phyloP scores from a whole-genome alignment of 2,888 invertebrate genomes.

The Eristalis intricaria region DNA sequence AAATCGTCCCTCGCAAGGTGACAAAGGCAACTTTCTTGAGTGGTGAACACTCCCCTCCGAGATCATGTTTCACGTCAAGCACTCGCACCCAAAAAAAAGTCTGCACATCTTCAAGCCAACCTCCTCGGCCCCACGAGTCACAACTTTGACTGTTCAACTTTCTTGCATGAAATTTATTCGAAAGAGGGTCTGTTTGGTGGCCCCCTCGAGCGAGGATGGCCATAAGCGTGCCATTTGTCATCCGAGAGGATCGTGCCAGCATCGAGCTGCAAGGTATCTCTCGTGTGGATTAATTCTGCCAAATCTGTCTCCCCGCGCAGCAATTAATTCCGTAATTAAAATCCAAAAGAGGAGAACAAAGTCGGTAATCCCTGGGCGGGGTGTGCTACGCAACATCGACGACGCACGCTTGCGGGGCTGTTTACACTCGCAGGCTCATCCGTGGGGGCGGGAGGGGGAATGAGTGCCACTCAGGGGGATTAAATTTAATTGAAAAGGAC shows the following conservation, averaged over 20 bases:
- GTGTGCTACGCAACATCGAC: neutral
- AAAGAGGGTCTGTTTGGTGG: neutral
- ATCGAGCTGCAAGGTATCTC: too few species aligned
- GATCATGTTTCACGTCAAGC: too few species aligned
- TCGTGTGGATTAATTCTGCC: neutral
- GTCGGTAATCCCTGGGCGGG: conserved; percentile 9
- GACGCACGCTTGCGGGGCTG: neutral
- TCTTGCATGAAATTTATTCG: neutral
- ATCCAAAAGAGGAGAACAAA: conserved; percentile 17
- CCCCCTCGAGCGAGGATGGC: neutral
- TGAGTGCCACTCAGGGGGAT: conserved; percentile 7
- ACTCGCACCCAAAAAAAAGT: too few species aligned
- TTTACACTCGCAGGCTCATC: too few species aligned
- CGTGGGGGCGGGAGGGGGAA: neutral
- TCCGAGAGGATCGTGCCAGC: neutral
- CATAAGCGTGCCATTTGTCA: neutral
- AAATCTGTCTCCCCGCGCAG: neutral
- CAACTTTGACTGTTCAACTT: neutral
- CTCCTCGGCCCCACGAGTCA: too few species aligned
- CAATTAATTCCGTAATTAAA: conserved; percentile 46
- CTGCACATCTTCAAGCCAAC: too few species aligned
- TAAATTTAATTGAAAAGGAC: conserved; percentile 56
- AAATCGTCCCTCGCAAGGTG: too few species aligned
- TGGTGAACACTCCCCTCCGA: too few species aligned
- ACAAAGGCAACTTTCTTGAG: too few species aligned